Base-by-base conservation (phyloP, 2,113 vertebrate species). In the Dipodomys spectabilis region DNA sequence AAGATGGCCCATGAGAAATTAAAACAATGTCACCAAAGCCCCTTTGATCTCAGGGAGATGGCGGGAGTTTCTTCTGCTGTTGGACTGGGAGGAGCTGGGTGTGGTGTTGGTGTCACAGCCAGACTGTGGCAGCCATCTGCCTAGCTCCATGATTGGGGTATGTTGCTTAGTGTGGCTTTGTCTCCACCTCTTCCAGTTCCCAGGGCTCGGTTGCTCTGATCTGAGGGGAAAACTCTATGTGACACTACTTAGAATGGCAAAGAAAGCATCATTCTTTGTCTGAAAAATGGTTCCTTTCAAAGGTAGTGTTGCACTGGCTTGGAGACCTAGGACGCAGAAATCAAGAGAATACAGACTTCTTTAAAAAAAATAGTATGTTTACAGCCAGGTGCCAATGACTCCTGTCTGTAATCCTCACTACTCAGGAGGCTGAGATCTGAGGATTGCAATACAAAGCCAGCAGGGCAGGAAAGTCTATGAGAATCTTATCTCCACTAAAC, bases 1-100 rank as follows among this genome's bases (percentile, higher is more conserved):
- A 94, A 95, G 90, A 77, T 97, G 96, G 87, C 95, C 94, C 49
- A 82, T 92, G 81, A 81, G 86, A 91, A 95, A 92, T 82, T 93
- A 28, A 20, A 78, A 81, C 90, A 44, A 60, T 91, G 92, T 75
- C 95, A 78, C 78, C 62, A 80, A 86, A 95, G 85, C 30, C 83
- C 78, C 9, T 93, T 62, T 60, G n/a, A 67, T 35, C 64, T 89
- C 39, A 75, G 60, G 45, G 10, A 28, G 68, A 53, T 94, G 74
- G 64, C 11, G 64, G 71, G 65, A 60, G 20, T 39, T 39, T 39
- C 39, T 39, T 39, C 39, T 39, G 39, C 39, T 39, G 5, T 39
- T 39, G 39, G 5, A 39, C 7, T 25, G 68, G 9, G 53, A 83
- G 71, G 80, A 35, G 3, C 22, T n/a, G 45, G 60, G n/a, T 81